Base-by-base conservation (phyloP, 1,140 invertebrate species). In the Tetramorium parvispinum region DNA sequence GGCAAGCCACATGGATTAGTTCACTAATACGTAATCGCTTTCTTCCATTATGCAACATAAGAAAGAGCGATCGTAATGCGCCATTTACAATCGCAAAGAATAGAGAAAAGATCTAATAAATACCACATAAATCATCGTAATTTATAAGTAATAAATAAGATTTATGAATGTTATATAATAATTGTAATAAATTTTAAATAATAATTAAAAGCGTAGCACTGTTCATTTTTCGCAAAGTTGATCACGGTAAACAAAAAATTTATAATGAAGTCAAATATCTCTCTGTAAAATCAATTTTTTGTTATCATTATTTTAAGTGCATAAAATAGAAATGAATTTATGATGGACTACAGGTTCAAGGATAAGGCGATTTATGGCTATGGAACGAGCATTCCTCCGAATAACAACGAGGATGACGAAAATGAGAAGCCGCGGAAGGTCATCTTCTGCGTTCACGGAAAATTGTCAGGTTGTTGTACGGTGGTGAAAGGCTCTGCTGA, bases 371-470 rank as follows among this genome's bases (percentile, higher is more conserved):
- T 92, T 13, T 95, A 94, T 66, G 94, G 94, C 10, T 95, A 95
- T 75, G 95, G 95, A 7, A 95, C 95, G 0, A 95, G 93, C 43
- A 94, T 95, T 16, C 94, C 94, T 1, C 94, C 92, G 55, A 94
- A 92, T 32, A 95, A 94, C 83, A 94, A 95, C 57, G 43, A 49
- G 1, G 92, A 94, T 27, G 93, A 94, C 0, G 92, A 93, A 32
- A 75, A 71, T 7, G 71, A 85, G 0, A n/a, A 57, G 1, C 85
- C 94, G 13, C 94, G 94, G 85, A 94, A 94, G 85, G 94, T 96
- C 11, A 95, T 96, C 18, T 96, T 95, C 86, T 96, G 96, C 66
- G 94, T 96, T 0, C 96, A 96, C 85, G 96, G 96, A 21, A 96
- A 96, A 92, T 91, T 96, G 4, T 95, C 94, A 0, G 95, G 95